Evolutionary conservation across 2,888 invertebrate species (phyloP).

Genomic region (Matsumyia berberina): DNA sequence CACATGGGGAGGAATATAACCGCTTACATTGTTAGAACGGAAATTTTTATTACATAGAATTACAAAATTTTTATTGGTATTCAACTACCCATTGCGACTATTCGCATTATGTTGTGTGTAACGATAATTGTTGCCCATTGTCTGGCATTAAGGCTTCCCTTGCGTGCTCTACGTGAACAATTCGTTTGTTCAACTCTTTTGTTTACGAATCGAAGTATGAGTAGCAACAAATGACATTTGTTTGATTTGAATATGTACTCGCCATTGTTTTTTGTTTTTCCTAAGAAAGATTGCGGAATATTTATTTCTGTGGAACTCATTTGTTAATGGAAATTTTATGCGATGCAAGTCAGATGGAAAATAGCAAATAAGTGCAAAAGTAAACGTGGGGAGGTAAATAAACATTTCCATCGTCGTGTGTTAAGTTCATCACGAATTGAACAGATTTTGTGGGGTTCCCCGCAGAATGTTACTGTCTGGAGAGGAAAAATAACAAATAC

Average conservation of each 20-base stretch:
- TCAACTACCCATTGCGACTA: no score
- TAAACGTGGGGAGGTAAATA: background rate
- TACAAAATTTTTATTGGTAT: conserved; percentile 11
- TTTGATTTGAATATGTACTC: background rate
- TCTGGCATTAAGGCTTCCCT: conserved; percentile 40
- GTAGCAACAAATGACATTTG: background rate
- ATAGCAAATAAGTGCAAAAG: conserved; percentile 2
- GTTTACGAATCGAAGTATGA: conserved; percentile 14
- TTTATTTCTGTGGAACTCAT: conserved; percentile 47
- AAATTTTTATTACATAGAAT: background rate
- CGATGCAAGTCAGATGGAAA: conserved; percentile 22
- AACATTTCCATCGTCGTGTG: background rate
- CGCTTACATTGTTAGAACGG: conserved; percentile 11
- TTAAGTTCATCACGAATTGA: background rate
- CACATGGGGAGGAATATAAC: background rate
- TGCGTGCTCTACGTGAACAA: conserved; percentile 44
- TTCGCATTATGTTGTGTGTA: conserved; percentile 23
- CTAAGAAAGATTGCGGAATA: conserved; percentile 38
- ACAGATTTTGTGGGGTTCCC: conserved; percentile 6
- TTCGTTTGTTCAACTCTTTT: conserved; percentile 46
- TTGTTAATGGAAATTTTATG: conserved; percentile 54
- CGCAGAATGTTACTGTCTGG: background rate
- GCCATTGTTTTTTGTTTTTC: background rate
- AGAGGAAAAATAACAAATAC: background rate
- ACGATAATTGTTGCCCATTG: conserved; percentile 25